Base-by-base conservation (phyloP, 1,140 invertebrate genomes). In the Polypedilum vanderplanki region DNA sequence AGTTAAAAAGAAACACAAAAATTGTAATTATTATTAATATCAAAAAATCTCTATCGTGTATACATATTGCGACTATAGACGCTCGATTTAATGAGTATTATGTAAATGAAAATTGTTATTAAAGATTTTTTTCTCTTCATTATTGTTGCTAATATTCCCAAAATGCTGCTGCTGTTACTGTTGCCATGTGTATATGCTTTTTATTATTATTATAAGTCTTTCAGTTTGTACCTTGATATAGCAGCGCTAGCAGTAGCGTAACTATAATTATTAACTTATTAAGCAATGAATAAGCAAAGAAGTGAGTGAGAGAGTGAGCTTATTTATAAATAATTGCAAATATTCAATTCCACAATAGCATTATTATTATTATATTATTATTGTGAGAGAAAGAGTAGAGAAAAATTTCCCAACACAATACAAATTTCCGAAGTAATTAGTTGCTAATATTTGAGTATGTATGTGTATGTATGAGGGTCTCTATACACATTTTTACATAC, bases 251-350 rank as follows among this genome's bases (percentile, higher is more conserved):
- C 46, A 57, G 46, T 15, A 57, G 46, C 46, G 20, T 9, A 70
- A 70, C 65, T 70, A 70, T 70, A 70, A 70, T 70, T 70, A 70
- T 70, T 70, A 22, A 70, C 17, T 70, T 70, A 70, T 70, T 70
- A 22, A 70, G 65, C 65, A 70, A 70, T 70, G 17, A 67, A 22
- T 22, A 70, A 4, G 7, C 7, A 70, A 70, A 70, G 20, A 70
- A 4, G n/a, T 57, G 12, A n/a, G 46, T 57, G 46, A 57, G 46
- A 57, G 46, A 57, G n/a, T 4, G 12, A 57, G 46, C 65, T 70
- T 70, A 70, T 70, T 70, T 22, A 70, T 70, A 70, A 70, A 70
- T 70, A 70, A 70, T 70, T 70, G 65, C 65, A 70, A 70, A 70
- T 70, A 57, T 70, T 70, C 65, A 70, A 70, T 70, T 70, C 65